Evolutionary conservation across 2,113 vertebrate species (phyloP).

Genomic region (Saguinus imperator): DNA sequence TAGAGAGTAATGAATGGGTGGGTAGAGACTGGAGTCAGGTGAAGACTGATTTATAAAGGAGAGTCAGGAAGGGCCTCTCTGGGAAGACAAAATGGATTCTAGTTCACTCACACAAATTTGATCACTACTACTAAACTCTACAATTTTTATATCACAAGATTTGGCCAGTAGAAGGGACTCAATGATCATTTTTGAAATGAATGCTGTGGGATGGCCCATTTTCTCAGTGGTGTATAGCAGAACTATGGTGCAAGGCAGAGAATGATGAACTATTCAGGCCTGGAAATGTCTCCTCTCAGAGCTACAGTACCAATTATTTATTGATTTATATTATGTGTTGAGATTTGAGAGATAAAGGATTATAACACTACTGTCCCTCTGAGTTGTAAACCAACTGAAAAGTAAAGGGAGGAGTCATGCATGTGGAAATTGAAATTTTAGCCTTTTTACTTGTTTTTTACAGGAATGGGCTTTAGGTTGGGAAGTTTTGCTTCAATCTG

Average conservation of each 20-base stretch:
- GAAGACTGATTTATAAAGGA: not conserved
- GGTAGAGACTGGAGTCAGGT: not conserved
- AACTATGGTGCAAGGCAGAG: not conserved
- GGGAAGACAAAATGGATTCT: too few relatives aligned
- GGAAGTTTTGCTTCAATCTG: not conserved
- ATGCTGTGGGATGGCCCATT: too few relatives aligned
- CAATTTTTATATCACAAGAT: not conserved
- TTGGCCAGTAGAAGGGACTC: not conserved
- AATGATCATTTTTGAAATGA: not conserved
- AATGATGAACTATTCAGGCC: too few relatives aligned
- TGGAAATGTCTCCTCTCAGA: not conserved
- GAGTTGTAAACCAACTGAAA: not conserved
- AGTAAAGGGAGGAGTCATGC: not conserved
- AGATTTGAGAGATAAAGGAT: not conserved
- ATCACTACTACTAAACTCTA: not conserved
- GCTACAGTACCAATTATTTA: not conserved
- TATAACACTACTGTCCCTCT: too few relatives aligned
- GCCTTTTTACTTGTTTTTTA: not conserved
- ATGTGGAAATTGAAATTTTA: not conserved
- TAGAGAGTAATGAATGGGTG: not conserved
- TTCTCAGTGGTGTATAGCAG: not conserved
- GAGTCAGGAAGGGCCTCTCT: not conserved
- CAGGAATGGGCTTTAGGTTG: rapidly evolving
- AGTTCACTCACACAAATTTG: not conserved
- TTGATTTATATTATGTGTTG: not conserved